Evolutionary conservation across 2,888 invertebrate species (phyloP).

Genomic region (Phyllotreta striolata): DNA sequence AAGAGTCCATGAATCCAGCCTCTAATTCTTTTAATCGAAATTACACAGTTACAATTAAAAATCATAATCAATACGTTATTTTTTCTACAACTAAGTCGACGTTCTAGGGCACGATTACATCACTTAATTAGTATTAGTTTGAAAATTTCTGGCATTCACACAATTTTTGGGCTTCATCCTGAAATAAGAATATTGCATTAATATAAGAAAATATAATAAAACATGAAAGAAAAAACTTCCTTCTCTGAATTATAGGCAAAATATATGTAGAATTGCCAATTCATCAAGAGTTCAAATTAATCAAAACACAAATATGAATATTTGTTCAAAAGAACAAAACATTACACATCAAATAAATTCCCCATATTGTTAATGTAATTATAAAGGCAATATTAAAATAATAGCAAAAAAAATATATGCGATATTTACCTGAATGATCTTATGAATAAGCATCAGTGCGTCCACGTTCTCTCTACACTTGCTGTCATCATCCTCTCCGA

Average conservation of each 20-base stretch:
- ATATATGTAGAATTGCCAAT: not conserved
- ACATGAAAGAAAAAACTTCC: slow-evolving; percentile 9
- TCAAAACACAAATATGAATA: not conserved
- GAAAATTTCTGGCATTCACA: slow-evolving; percentile 57
- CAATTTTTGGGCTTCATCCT: slow-evolving; percentile 59
- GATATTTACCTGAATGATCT: slow-evolving; percentile 65
- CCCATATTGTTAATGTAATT: not conserved
- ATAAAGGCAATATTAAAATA: not conserved
- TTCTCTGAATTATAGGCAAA: no score
- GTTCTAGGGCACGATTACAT: slow-evolving; percentile 40
- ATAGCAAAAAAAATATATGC: not conserved
- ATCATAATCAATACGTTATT: slow-evolving; percentile 32
- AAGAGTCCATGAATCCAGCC: slow-evolving; percentile 11
- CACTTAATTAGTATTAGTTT: slow-evolving; percentile 38
- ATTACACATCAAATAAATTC: no score
- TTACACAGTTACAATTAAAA: slow-evolving; percentile 13
- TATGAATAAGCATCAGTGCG: slow-evolving; percentile 66
- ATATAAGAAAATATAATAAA: no score
- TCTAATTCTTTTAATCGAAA: slow-evolving; percentile 21
- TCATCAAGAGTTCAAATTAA: not conserved
- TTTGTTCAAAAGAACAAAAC: not conserved
- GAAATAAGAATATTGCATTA: slow-evolving; percentile 45
- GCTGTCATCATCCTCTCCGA: slow-evolving; percentile 50
- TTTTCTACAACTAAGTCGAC: slow-evolving; percentile 39
- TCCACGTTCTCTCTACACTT: slow-evolving; percentile 66